Base-by-base conservation (phyloP, 2,888 invertebrate genomes). In the Silvanus unidentatus region DNA sequence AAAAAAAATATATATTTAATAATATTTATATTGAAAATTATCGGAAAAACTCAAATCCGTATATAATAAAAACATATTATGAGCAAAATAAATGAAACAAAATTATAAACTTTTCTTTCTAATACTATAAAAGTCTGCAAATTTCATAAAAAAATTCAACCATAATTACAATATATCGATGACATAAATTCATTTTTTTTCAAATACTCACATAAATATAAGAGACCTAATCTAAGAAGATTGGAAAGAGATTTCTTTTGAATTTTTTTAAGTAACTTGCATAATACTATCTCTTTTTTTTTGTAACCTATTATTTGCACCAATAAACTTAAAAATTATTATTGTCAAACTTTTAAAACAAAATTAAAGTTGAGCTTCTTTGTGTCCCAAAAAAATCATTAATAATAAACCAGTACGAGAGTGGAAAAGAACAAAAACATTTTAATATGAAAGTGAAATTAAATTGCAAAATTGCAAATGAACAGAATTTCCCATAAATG, bases 251-350 rank as follows among this genome's bases (percentile, higher is more conserved):
- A 22, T 5, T 22, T 22, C 8, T 5, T 22, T 22, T 22, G 22
- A 22, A 22, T 22, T 32, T 32, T 12, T 32, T 32, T 32, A 32
- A 32, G 32, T 32, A 32, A 32, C 32, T 32, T 32, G 32, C 32
- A 32, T 50, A 53, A 49, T 49, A 50, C 52, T 54, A 55, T 55
- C n/a, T 9, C 28, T 32, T 32, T 32, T 32, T n/a, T 16, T 37
- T 37, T 37, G 37, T 37, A 37, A 37, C 37, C 37, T 37, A 37
- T 12, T 37, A 59, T 59, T 59, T 57, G 57, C 58, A 59, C 57
- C 57, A 48, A 56, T 16, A 44, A 57, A 58, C 53, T 54, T 52
- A 55, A 54, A 40, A 47, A 48, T 44, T 47, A 37, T 11, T 12
- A 48, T 47, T 35, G 37, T 43, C 46, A 46, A 47, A 45, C 44